These are phyloP conservation scores for Andrena camellia DNA, from an alignment of 2,888 invertebrate species.

Conservation along the genomic window DNA sequence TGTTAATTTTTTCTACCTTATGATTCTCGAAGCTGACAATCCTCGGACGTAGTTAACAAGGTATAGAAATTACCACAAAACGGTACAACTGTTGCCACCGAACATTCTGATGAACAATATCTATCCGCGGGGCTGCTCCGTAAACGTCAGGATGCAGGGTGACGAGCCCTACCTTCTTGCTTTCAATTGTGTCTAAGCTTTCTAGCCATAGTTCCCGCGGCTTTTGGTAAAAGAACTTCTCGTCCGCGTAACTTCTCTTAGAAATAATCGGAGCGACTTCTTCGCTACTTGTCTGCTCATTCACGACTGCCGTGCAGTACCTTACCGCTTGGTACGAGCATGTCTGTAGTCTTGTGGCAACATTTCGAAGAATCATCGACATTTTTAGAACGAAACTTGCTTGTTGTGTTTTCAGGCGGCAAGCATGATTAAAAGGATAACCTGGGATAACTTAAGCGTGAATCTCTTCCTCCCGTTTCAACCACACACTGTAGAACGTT, in stretches of 20 bases:
- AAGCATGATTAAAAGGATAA: constrained; percentile 5
- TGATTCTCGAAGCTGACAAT: not conserved
- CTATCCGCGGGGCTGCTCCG: constrained; percentile 93
- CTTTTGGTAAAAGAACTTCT: constrained; percentile 85
- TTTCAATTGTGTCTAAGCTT: constrained; percentile 91
- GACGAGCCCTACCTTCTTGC: constrained; percentile 93
- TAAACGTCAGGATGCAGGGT: constrained; percentile 96
- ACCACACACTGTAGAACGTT: not conserved
- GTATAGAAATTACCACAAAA: constrained; percentile 88
- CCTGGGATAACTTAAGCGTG: constrained; percentile 19
- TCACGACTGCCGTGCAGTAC: constrained; percentile 67
- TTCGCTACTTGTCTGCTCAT: constrained; percentile 13
- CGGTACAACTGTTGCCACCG: constrained; percentile 94
- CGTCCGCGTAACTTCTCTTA: constrained; percentile 69
- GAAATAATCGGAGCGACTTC: constrained; percentile 83
- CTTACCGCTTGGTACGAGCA: constrained; percentile 63
- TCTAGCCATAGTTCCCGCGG: constrained; percentile 95
- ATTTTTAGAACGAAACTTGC: constrained; percentile 56
- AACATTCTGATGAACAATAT: constrained; percentile 94
- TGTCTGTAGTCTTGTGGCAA: constrained; percentile 66
- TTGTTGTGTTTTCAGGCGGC: not conserved
- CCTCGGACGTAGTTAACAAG: not conserved
- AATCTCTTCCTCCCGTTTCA: not conserved
- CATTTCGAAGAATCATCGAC: constrained; percentile 74
- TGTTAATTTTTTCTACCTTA: not conserved